Base-by-base conservation (phyloP, 2,797 vertebrate genomes). In the Cirrhinus mrigala region DNA sequence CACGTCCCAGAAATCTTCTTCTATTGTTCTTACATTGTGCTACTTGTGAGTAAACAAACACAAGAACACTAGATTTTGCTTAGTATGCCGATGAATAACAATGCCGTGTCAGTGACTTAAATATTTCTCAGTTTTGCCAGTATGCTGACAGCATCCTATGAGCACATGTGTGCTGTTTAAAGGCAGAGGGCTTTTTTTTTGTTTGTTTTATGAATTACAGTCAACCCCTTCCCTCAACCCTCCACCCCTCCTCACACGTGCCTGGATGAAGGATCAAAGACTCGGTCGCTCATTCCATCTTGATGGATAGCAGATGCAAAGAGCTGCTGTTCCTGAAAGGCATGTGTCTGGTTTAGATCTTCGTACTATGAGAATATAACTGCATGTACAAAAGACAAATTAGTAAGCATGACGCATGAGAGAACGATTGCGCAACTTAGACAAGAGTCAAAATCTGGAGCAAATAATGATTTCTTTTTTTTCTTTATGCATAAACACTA, bases 281-380 rank as follows among this genome's bases (percentile, higher is more conserved):
- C 92, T 92, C 86, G 92, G 84, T 91, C 76, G 91, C 92, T 93
- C 94, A 96, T 95, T 95, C 93, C 94, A 94, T 92, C 89, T 91
- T 96, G 94, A 95, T 95, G 92, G 91, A 92, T 94, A 95, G 93
- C 95, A 96, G 94, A 95, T 96, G 95, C 93, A 94, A 92, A 92
- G 92, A 92, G 89, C 89, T 85, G 89, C 89, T 92, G 90, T 91
- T 88, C 90, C 91, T 91, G 90, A 92, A 91, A 91, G 92, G 91
- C 80, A 79, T 76, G 87, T 91, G 89, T 92, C 85, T 88, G 81
- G 83, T 90, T 91, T 87, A 88, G 15, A 88, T 92, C 81, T 87
- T 1, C 79, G 46, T 66, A 48, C 40, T 33, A 37, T 69, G 62
- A 86, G 70, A 80, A 64, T 75, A 82, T 84, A 46, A 82, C 29